Base-by-base conservation (phyloP, 2,113 vertebrate species). In the Drymodes brunneopygia region DNA sequence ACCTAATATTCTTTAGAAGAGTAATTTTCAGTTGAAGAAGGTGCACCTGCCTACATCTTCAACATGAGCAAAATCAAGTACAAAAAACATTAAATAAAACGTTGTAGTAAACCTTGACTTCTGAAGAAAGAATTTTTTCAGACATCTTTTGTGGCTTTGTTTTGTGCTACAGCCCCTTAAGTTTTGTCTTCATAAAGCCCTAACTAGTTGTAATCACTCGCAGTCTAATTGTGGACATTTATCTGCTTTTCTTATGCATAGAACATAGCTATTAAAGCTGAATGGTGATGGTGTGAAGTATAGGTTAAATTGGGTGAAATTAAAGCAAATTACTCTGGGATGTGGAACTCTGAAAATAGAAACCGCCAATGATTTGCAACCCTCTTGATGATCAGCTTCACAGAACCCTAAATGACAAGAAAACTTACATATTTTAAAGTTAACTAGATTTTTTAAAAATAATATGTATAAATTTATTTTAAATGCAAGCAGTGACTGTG, bases 251-350 rank as follows among this genome's bases (percentile, higher is more conserved):
- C 98, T 98, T 97, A 97, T 98, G 98, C 98, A 99, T 98, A 98
- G 98, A 98, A 99, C 98, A 97, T 97, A 96, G 98, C 98, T 98
- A 98, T 98, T 98, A 99, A 98, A 98, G 98, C 97, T 99, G 98
- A 99, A 99, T 99, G 98, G 98, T 98, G 98, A 98, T 98, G 98
- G 98, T 98, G 98, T 98, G 98, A 99, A 99, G 98, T 98, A 98
- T 98, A 98, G 98, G 98, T 99, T 99, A 99, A 99, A 99, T 99
- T 99, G 99, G 98, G 98, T 98, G 98, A 99, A 99, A 99, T 99
- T 99, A 99, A 99, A 98, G 98, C 98, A 99, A 99, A 99, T 99
- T 99, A 99, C 98, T 98, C 98, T 97, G 98, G 98, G 98, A 99
- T 98, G 98, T 98, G 98, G 98, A 98, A 98, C 98, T 98, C 98